Percentiles rank a stretch among this genome's conserved stretches.
These are phyloP conservation scores for Apostichopus californicus DNA, from an alignment of 35 echinoderm and acorn worm genomes.

Conservation along the genomic window DNA sequence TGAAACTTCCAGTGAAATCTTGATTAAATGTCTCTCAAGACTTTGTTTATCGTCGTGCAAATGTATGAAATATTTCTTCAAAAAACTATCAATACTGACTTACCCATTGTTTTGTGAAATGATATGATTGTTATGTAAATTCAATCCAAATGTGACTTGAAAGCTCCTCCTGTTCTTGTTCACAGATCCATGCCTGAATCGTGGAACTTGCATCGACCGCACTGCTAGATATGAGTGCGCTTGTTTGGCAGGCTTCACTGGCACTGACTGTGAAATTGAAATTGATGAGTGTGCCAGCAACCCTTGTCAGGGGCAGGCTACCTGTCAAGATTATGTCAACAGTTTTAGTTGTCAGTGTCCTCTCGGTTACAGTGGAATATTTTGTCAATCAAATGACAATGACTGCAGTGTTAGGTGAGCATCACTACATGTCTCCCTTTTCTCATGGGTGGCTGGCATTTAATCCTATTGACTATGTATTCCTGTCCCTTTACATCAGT, in stretches of 20 bases:
- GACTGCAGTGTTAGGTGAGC: conserved; percentile 58
- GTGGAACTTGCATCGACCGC: conserved; percentile 17
- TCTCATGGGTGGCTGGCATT: not conserved
- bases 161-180: too few relatives aligned
- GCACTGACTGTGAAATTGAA: conserved; percentile 25
- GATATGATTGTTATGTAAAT: too few relatives aligned
- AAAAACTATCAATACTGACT: too few relatives aligned
- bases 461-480: too few relatives aligned
- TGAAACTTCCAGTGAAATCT: too few relatives aligned
- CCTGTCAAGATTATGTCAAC: conserved; percentile 45
- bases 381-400: conserved; percentile 63
- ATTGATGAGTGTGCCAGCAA: conserved; percentile 58
- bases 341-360: conserved; percentile 37
- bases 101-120: too few relatives aligned
- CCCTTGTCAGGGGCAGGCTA: conserved; percentile 33
- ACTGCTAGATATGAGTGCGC: not conserved
- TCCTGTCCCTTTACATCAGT: too few relatives aligned
- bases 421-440: not conserved
- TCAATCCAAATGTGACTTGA: too few relatives aligned
- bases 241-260: conserved; percentile 29
- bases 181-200: conserved; percentile 30
- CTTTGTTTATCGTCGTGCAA: too few relatives aligned
- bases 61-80: too few relatives aligned
- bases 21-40: too few relatives aligned
- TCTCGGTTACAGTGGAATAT: conserved; percentile 26